Base-by-base conservation (phyloP, 2,888 invertebrate species). In the Ochropleura leucogaster region DNA sequence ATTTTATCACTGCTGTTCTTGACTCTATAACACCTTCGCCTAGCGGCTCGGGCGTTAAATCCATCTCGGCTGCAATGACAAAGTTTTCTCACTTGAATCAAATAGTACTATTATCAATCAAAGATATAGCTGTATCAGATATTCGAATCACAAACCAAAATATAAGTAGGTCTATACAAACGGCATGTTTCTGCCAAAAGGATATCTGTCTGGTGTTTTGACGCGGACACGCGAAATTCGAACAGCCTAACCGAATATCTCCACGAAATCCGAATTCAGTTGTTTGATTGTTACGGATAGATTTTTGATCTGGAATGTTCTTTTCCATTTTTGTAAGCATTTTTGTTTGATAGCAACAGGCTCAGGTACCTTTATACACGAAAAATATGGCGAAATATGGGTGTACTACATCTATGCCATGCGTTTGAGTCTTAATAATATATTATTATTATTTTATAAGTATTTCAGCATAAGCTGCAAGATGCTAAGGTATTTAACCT, bases 171-270 rank as follows among this genome's bases (percentile, higher is more conserved):
- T 46, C 44, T 14, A 68, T 51, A 82, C 72, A 74, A 82, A 68
- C 59, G 74, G 20, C 14, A 4, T 53, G 59, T 44, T 42, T 7
- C 47, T 49, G 55, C 66, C 63, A 78, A 46, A 10, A 60, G 47
- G 62, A 49, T 68, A 74, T 68, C 42, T 47, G 72, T 62, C 67
- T 30, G 10, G 62, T 66, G 79, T 79, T 74, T 68, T 74, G 76
- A 77, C 69, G 53, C 40, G 55, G 57, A 75, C 66, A 63, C 4
- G 67, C 9, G 18, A 64, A 77, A 80, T 74, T 65, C 53, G 30
- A n/a, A 67, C 64, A 51, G 59, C 30, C 53, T 67, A 3, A 2
- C 3, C 47, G n/a, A 18, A 63, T 70, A 70, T 68, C 44, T 65
- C n/a, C 44, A 20, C 42, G 40, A 20, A 60, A 60, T n/a, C 20